Conservation (phyloP, 2,797 vertebrate species). For the Gallinago stenura region DNA sequence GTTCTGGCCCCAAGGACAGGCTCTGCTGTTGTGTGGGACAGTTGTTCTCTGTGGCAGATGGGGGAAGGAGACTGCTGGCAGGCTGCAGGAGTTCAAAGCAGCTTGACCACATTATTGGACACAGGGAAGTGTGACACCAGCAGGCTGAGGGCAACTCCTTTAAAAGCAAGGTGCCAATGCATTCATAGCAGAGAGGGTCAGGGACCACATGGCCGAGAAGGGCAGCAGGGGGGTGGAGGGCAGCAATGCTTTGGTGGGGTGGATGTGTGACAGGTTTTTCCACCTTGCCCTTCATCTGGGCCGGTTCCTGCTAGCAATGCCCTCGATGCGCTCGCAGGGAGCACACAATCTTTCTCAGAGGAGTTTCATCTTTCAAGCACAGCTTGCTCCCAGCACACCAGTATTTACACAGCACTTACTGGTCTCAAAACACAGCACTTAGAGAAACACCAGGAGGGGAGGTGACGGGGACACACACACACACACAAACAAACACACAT, state of each 20-base stretch:
- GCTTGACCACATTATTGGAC: not conserved
- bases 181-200: not conserved
- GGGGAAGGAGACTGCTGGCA: not conserved
- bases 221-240: fast-evolving
- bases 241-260: not conserved
- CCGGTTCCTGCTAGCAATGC: not conserved
- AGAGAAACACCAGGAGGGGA: not conserved
- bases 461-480: no score
- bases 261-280: not conserved
- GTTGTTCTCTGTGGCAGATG: fast-evolving
- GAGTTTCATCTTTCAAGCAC: conserved; percentile 25
- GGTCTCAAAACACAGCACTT: not conserved
- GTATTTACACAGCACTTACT: not conserved
- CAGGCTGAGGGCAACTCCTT: not conserved
- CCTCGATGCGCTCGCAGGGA: not conserved
- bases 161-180: fast-evolving
- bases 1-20: not conserved
- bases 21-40: not conserved
- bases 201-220: not conserved
- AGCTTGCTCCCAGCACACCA: not conserved
- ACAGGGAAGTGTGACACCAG: not conserved
- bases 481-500: no score
- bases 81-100: not conserved
- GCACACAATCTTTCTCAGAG: not conserved
- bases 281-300: not conserved